phyloP scores from a whole-genome alignment of 2,888 invertebrate species.

The Tipula lateralis region DNA sequence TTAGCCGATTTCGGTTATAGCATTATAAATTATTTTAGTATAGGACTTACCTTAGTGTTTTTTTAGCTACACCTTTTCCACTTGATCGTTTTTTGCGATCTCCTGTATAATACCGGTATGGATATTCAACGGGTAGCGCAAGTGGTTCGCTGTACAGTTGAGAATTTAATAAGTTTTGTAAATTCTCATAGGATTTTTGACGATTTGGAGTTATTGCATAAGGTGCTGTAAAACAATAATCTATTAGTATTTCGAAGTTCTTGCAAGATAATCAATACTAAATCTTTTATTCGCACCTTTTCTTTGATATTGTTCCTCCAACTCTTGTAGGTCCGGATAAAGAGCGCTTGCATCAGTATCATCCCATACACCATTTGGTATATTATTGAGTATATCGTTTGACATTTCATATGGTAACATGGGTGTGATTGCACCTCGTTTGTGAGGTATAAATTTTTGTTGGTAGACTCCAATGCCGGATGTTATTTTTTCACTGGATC shows the following conservation, averaged over 20 bases:
- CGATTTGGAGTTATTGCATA: conserved; percentile 36
- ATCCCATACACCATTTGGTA: conserved; percentile 44
- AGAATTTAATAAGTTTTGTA: conserved; percentile 46
- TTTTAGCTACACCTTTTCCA: conserved; percentile 32
- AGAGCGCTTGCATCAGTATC: conserved; percentile 44
- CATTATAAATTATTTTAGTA: not conserved
- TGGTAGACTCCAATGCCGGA: conserved; percentile 33
- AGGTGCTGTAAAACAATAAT: conserved; percentile 35
- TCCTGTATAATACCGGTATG: conserved; percentile 42
- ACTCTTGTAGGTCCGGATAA: conserved; percentile 43
- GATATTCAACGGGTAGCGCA: conserved; percentile 43
- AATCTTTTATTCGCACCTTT: conserved; percentile 38
- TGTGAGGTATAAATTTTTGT: conserved; percentile 42
- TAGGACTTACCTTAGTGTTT: not conserved
- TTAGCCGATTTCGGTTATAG: too few relatives aligned
- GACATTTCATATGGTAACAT: conserved; percentile 36
- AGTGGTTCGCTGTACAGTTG: conserved; percentile 46
- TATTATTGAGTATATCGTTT: conserved; percentile 20
- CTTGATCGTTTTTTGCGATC: conserved; percentile 48
- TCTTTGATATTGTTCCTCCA: conserved; percentile 43
- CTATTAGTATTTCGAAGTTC: not conserved
- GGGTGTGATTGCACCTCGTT: conserved; percentile 44
- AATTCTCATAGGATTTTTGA: conserved; percentile 47
- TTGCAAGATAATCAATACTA: not conserved
- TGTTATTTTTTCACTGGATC: not conserved